phyloP scores from a whole-genome alignment of 53 echinoderm and acorn worm species.

The Patiria pectinifera region DNA sequence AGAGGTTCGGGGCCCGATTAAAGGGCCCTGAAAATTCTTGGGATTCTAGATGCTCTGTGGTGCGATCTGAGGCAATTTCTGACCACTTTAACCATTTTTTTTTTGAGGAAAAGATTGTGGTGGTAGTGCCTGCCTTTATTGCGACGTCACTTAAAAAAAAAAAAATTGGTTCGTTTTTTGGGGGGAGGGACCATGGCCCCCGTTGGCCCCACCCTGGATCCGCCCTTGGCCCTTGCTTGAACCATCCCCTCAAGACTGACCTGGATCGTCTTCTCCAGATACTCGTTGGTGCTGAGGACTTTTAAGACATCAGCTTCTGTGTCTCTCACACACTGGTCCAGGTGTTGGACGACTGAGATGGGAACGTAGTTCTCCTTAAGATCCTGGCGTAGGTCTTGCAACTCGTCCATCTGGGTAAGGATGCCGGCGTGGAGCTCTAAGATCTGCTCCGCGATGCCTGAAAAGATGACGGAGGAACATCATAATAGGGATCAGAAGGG shows the following conservation, averaged over 20 bases:
- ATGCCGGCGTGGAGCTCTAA: constrained; percentile 80
- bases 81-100: no score
- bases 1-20: no score
- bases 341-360: constrained; percentile 86
- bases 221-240: no score
- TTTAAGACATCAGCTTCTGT: constrained; percentile 96
- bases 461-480: neutral
- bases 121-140: no score
- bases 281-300: constrained; percentile 97
- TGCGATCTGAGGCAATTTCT: no score
- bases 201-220: no score
- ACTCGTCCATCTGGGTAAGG: constrained; percentile 58
- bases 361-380: constrained; percentile 85
- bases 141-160: no score
- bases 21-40: no score
- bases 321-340: constrained; percentile 90
- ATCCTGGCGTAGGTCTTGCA: constrained; percentile 61
- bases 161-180: no score
- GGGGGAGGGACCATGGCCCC: no score
- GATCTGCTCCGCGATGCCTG: constrained; percentile 78
- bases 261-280: constrained; percentile 98
- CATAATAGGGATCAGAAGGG: neutral
- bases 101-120: no score
- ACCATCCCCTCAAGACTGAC: constrained; percentile 33
- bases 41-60: no score